Conservation (phyloP, 2,797 vertebrate genomes). For the Avahi laniger region DNA sequence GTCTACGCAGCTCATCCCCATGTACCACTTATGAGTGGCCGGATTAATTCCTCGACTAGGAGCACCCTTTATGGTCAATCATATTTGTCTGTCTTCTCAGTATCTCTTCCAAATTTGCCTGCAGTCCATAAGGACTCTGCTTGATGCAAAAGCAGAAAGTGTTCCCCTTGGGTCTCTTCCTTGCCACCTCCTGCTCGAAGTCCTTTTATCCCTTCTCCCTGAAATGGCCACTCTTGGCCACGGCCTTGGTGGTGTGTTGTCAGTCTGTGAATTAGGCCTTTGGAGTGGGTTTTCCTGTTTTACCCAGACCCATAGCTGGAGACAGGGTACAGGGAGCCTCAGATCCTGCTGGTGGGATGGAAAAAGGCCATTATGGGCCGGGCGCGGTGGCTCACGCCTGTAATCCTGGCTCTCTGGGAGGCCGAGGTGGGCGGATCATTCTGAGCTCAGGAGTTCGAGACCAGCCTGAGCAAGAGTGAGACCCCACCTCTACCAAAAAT, state of each 20-base stretch:
- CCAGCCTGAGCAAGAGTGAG: too few species aligned
- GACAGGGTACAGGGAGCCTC: background rate
- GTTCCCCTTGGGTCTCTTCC: background rate
- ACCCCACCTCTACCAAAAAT: too few species aligned
- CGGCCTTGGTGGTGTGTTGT: background rate
- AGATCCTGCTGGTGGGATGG: background rate
- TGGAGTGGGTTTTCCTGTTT: background rate
- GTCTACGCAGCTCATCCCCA: rapidly evolving
- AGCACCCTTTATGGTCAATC: background rate
- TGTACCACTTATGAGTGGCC: too few species aligned
- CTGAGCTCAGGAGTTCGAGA: too few species aligned
- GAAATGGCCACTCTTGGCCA: background rate
- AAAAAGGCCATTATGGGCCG: background rate
- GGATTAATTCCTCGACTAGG: background rate
- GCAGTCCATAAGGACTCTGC: background rate
- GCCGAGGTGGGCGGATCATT: too few species aligned
- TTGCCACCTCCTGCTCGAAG: rapidly evolving
- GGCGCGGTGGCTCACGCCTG: too few species aligned
- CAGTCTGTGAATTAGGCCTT: background rate
- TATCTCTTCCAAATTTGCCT: background rate
- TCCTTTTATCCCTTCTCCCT: background rate
- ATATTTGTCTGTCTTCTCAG: background rate
- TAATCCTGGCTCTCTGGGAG: too few species aligned
- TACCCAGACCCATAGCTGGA: background rate
- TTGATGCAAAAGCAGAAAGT: background rate